Evolutionary conservation across 2,797 vertebrate genomes (phyloP).

Genomic region (Eidolon dupreanum): DNA sequence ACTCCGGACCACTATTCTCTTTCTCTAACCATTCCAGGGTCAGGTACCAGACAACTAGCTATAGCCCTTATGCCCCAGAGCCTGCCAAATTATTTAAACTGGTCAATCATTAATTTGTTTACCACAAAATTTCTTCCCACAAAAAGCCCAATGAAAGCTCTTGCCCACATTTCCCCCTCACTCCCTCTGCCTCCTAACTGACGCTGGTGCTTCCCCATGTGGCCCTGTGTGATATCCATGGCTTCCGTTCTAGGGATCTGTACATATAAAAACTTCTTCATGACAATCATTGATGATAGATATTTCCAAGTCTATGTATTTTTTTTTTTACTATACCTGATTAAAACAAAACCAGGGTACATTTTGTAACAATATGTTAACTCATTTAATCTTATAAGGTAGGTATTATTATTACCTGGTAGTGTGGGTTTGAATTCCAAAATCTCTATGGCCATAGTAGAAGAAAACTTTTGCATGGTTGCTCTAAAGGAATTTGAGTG

Average conservation of each 20-base stretch:
- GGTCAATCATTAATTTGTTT: background rate
- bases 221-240: background rate
- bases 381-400: background rate
- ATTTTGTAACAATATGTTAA: background rate
- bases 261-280: background rate
- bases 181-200: background rate
- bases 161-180: no score
- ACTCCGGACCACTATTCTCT: background rate
- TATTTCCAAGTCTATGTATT: background rate
- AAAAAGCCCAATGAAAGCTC: background rate
- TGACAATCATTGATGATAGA: background rate
- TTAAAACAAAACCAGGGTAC: background rate
- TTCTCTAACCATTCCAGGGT: background rate
- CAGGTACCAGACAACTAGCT: background rate
- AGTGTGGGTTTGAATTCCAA: background rate
- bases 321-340: background rate
- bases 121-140: background rate
- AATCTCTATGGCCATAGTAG: no score
- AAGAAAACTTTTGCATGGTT: background rate
- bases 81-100: background rate
- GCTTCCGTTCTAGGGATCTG: background rate
- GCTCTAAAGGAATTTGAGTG: background rate
- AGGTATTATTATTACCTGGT: background rate
- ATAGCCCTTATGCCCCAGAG: background rate
- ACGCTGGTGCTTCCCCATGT: background rate